These are phyloP conservation scores for Pyrrhia umbra DNA, from an alignment of 2,888 invertebrate genomes.

Conservation along the genomic window DNA sequence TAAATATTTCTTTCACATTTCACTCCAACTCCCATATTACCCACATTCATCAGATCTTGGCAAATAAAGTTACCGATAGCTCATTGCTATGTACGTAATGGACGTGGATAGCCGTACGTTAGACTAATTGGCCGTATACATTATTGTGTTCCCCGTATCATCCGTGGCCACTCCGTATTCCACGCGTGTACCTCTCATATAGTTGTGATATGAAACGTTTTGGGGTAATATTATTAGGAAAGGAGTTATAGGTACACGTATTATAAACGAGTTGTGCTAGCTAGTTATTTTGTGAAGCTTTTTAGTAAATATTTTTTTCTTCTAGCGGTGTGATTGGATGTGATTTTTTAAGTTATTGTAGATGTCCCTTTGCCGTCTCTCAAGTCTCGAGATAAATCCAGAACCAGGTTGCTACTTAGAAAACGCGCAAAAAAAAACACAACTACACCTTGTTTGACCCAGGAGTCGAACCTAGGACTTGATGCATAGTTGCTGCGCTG, in stretches of 20 bases:
- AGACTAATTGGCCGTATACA: slow-evolving; percentile 65
- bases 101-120: slow-evolving; percentile 59
- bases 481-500: no score
- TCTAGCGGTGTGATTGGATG: not conserved
- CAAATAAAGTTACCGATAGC: slow-evolving; percentile 43
- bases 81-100: slow-evolving; percentile 61
- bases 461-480: no score
- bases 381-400: no score
- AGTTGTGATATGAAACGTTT: slow-evolving; percentile 53
- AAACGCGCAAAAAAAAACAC: no score
- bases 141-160: slow-evolving; percentile 55
- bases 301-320: no score
- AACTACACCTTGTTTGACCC: no score
- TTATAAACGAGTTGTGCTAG: slow-evolving; percentile 1
- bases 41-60: slow-evolving; percentile 39
- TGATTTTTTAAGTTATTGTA: no score
- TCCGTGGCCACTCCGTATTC: slow-evolving; percentile 44
- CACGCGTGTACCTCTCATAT: slow-evolving; percentile 44
- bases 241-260: slow-evolving; percentile 18
- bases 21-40: slow-evolving; percentile 3
- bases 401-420: no score
- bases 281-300: not conserved
- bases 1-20: not conserved
- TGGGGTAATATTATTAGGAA: slow-evolving; percentile 38
- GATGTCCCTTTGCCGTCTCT: no score